Conservation (phyloP, 2,797 vertebrate genomes). For the Morelia viridis region DNA sequence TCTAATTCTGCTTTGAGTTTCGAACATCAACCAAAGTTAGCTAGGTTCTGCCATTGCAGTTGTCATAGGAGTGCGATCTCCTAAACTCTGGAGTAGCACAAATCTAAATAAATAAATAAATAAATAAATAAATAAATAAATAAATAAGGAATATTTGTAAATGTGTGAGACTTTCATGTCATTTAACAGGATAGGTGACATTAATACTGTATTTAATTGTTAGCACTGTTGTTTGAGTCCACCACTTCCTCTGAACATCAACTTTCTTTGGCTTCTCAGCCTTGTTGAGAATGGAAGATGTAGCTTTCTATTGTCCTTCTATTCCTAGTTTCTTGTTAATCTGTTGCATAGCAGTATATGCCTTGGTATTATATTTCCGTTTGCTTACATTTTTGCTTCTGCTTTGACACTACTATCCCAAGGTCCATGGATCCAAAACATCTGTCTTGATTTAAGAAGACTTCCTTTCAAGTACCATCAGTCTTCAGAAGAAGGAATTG, state of each 20-base stretch:
- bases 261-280: background rate
- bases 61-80: slow-evolving; percentile 12
- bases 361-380: background rate
- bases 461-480: slow-evolving; percentile 22
- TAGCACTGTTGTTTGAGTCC: background rate
- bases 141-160: slow-evolving; percentile 1
- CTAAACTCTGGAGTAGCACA: background rate
- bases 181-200: background rate
- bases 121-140: background rate
- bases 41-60: background rate
- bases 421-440: slow-evolving; percentile 29
- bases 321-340: background rate
- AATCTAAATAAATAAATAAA: background rate
- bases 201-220: background rate
- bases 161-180: slow-evolving; percentile 22
- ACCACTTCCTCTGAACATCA: background rate
- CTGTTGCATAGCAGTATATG: background rate
- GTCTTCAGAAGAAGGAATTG: slow-evolving; percentile 5
- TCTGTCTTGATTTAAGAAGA: slow-evolving; percentile 29
- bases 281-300: background rate
- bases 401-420: background rate
- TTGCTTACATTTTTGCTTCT: slow-evolving; percentile 13
- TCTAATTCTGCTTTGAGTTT: background rate
- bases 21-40: background rate
- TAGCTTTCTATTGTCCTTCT: background rate